These are phyloP conservation scores for Meloidogyne exigua DNA, from an alignment of 1,140 invertebrate genomes.

Conservation along the genomic window DNA sequence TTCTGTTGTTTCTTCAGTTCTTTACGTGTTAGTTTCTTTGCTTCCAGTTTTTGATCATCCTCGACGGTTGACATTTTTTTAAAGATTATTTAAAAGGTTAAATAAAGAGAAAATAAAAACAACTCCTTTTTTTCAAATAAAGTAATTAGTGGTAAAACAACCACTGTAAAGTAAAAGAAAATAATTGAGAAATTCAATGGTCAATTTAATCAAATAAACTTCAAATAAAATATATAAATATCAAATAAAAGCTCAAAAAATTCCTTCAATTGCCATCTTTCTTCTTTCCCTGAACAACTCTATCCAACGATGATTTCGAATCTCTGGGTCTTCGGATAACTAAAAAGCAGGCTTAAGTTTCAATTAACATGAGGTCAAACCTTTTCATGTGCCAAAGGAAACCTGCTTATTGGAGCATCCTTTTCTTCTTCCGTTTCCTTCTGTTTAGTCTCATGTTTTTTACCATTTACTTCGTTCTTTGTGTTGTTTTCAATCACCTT, in stretches of 20 bases:
- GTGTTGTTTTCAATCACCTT: conserved; percentile 17
- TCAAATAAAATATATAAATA: background rate
- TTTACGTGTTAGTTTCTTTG: conserved; percentile 79
- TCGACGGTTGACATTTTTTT: background rate
- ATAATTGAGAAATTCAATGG: background rate
- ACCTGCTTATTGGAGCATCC: background rate
- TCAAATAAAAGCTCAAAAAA: background rate
- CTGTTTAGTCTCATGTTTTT: background rate
- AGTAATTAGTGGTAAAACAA: too few species aligned
- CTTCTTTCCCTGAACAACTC: conserved; percentile 17
- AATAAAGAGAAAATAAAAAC: background rate
- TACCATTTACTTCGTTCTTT: background rate
- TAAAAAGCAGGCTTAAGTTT: background rate
- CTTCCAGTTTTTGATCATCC: background rate
- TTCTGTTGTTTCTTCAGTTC: conserved; percentile 92
- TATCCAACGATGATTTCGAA: conserved; percentile 6
- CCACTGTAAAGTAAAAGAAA: too few species aligned
- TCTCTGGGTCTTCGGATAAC: conserved; percentile 10
- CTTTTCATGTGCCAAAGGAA: conserved; percentile 17
- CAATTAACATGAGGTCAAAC: background rate
- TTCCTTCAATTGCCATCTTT: conserved; percentile 11
- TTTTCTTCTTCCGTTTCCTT: background rate
- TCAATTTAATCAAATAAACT: background rate
- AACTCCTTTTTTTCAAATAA: too few species aligned
- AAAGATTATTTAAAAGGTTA: background rate